Evolutionary conservation across 2,888 invertebrate species (phyloP).

Genomic region (Troilus luridus): DNA sequence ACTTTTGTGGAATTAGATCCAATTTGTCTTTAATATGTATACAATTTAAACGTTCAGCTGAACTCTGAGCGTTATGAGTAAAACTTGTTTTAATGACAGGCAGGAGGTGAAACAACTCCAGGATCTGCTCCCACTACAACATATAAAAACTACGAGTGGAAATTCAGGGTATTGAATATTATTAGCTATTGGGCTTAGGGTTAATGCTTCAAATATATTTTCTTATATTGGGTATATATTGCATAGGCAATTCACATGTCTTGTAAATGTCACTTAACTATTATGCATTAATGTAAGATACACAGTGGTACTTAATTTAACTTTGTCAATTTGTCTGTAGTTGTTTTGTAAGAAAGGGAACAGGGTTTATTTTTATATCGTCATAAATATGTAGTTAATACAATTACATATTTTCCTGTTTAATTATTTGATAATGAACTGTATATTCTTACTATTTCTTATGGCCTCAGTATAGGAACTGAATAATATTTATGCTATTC

Average conservation of each 20-base stretch:
- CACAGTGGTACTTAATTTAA: background rate
- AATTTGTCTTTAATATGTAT: background rate
- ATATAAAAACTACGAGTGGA: conserved; percentile 75
- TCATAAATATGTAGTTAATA: background rate
- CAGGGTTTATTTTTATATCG: background rate
- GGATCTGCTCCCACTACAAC: conserved; percentile 59
- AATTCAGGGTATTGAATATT: conserved; percentile 74
- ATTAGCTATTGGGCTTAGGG: conserved; percentile 60
- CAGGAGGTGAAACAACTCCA: conserved; percentile 60
- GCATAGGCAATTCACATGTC: background rate
- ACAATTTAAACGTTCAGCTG: conserved; percentile 54
- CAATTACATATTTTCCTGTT: background rate
- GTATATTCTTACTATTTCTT: background rate
- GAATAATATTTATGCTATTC: background rate
- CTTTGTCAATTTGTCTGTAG: background rate
- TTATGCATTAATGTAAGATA: conserved; percentile 29
- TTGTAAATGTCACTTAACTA: conserved; percentile 39
- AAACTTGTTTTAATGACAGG: conserved; percentile 61
- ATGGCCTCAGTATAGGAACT: background rate
- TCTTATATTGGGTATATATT: conserved; percentile 42
- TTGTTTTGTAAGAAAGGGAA: background rate
- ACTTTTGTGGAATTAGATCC: background rate
- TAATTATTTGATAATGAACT: background rate
- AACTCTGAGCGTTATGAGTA: conserved; percentile 57
- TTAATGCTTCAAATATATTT: conserved; percentile 54